These are phyloP conservation scores for Rhodeus uyekii DNA, from an alignment of 2,797 vertebrate species.

Conservation along the genomic window DNA sequence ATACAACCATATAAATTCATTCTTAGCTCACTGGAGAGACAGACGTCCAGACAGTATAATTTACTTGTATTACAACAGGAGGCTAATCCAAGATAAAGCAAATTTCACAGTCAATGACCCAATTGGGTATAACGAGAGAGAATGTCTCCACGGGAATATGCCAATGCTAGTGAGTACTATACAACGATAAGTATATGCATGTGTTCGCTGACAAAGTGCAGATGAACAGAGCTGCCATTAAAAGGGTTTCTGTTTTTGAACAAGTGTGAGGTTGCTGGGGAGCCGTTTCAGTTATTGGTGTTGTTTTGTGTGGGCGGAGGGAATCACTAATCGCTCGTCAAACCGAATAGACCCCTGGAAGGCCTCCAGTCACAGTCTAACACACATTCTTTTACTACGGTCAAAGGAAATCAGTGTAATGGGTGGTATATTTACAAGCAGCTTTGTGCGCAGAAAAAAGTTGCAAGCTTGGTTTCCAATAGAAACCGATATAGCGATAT, in stretches of 20 bases:
- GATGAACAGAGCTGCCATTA: constrained; percentile 53
- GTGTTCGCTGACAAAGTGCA: constrained; percentile 36
- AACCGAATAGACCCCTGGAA: constrained; percentile 12
- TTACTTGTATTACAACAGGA: constrained; percentile 22
- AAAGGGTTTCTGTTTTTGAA: constrained; percentile 60
- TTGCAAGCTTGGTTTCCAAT: neutral
- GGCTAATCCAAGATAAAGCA: constrained; percentile 34
- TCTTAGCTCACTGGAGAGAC: neutral
- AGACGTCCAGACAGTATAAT: constrained; percentile 25
- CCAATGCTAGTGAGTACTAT: neutral
- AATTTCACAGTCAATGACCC: constrained; percentile 12
- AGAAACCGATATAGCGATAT: neutral
- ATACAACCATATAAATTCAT: neutral
- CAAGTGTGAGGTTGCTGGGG: constrained; percentile 50
- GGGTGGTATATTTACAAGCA: constrained; percentile 11
- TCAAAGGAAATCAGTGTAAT: constrained; percentile 1
- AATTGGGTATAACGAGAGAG: constrained; percentile 1
- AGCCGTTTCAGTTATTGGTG: constrained; percentile 41
- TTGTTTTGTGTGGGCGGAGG: neutral
- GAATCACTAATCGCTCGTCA: constrained; percentile 3
- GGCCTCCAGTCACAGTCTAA: constrained; percentile 15
- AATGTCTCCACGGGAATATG: constrained; percentile 15
- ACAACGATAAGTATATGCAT: neutral
- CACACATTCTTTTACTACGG: neutral
- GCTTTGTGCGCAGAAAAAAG: neutral